A percentile compares a stretch with the other conserved stretches of the same genome.
Conservation (phyloP, 2,888 invertebrate species). For the Rhingia campestris region DNA sequence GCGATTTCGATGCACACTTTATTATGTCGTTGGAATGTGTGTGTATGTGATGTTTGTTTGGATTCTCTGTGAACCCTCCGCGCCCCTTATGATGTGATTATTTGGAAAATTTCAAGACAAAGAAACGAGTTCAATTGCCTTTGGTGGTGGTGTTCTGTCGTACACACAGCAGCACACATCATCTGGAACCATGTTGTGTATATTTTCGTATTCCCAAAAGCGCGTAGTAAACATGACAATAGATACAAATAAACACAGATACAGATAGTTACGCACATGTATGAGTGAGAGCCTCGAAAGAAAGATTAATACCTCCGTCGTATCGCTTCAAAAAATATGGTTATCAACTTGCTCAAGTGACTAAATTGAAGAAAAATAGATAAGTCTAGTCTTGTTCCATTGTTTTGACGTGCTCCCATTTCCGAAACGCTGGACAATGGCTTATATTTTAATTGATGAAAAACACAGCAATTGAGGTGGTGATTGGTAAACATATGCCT, state of each 20-base stretch:
- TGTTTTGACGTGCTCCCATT: no score
- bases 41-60: slow-evolving; percentile 29
- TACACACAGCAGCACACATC: slow-evolving; percentile 7
- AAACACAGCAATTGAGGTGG: no score
- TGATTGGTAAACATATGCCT: neutral
- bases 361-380: no score
- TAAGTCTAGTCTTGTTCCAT: no score
- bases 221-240: slow-evolving; percentile 16
- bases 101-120: slow-evolving; percentile 60
- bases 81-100: slow-evolving; percentile 7
- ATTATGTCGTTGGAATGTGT: neutral
- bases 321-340: no score
- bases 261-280: no score
- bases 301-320: no score
- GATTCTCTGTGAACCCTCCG: slow-evolving; percentile 12
- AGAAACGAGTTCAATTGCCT: slow-evolving; percentile 70
- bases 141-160: slow-evolving; percentile 13
- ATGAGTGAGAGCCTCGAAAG: no score
- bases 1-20: neutral
- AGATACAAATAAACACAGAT: no score
- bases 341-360: no score
- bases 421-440: no score
- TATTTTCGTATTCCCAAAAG: slow-evolving; percentile 27
- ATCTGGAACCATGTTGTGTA: slow-evolving; percentile 34
- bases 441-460: no score